A percentile compares a stretch with the other conserved stretches of the same genome.
phyloP scores from a whole-genome alignment of 2,888 invertebrate genomes.

The Drosophila anceps region DNA sequence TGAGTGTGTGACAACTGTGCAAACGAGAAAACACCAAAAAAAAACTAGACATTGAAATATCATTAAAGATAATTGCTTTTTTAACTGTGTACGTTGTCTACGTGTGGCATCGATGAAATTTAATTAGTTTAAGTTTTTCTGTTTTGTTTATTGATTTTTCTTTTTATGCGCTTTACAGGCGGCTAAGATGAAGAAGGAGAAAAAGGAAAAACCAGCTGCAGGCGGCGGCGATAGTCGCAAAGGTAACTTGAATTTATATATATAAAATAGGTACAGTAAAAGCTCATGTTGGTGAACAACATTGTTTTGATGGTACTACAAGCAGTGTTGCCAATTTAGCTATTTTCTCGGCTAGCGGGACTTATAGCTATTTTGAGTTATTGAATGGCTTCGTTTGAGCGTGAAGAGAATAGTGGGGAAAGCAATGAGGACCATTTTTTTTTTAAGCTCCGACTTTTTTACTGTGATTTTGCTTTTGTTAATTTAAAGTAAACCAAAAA shows the following conservation, averaged over 20 bases:
- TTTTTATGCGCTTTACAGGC: constrained; percentile 85
- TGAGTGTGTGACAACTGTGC: constrained; percentile 51
- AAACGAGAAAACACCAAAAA: constrained; percentile 31
- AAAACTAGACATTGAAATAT: constrained; percentile 45
- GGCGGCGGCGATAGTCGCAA: constrained; percentile 82
- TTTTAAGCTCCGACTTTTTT: too few relatives aligned
- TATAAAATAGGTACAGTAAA: neutral
- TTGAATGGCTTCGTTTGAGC: too few relatives aligned
- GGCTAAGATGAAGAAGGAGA: constrained; percentile 89
- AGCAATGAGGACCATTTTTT: too few relatives aligned
- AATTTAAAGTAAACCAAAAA: too few relatives aligned
- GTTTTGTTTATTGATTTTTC: constrained; percentile 50
- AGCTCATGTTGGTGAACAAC: neutral
- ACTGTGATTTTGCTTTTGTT: too few relatives aligned
- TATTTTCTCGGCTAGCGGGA: too few relatives aligned
- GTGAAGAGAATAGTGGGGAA: too few relatives aligned
- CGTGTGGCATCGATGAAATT: constrained; percentile 6
- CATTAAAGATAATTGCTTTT: constrained; percentile 58
- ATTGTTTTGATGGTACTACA: too few relatives aligned
- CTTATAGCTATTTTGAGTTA: too few relatives aligned
- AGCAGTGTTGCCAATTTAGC: too few relatives aligned
- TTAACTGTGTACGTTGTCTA: constrained; percentile 42
- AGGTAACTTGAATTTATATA: constrained; percentile 67
- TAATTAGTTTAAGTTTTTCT: neutral
- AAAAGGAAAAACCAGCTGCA: constrained; percentile 87